phyloP scores from a whole-genome alignment of 2,797 vertebrate species.

The Xerus rutilus region DNA sequence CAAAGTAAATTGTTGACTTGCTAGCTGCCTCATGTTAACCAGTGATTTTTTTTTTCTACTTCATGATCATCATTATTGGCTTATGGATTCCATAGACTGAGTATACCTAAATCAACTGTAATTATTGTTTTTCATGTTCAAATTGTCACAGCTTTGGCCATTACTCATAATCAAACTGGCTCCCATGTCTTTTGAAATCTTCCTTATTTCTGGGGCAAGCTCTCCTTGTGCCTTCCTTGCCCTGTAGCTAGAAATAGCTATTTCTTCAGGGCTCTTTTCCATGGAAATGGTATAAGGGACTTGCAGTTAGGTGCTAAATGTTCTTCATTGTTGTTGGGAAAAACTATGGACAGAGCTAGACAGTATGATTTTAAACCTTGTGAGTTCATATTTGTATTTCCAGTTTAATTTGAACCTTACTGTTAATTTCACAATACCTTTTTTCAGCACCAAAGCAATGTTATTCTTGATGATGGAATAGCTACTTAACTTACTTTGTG shows the following conservation, averaged over 20 bases:
- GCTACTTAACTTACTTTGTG: slow-evolving; percentile 9
- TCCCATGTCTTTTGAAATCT: slow-evolving; percentile 8
- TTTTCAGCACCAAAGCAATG: not conserved
- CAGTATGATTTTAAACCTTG: not conserved
- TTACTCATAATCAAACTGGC: not conserved
- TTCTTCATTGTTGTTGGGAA: not conserved
- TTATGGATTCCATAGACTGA: not conserved
- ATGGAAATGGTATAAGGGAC: not conserved
- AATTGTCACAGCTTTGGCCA: not conserved
- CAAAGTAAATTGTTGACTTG: not conserved
- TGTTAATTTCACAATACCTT: not conserved
- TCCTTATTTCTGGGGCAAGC: not conserved
- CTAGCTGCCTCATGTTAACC: not conserved
- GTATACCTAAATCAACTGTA: not conserved
- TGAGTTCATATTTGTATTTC: slow-evolving; percentile 32
- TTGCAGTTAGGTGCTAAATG: not conserved
- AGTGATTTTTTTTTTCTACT: not conserved
- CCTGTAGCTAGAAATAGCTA: not conserved
- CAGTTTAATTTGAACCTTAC: not conserved
- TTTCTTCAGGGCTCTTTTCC: slow-evolving; percentile 11
- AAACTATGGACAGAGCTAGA: not conserved
- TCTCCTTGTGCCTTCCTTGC: not conserved
- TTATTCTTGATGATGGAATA: slow-evolving; percentile 10
- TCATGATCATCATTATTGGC: not conserved
- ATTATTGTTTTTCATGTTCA: slow-evolving; percentile 2